These are phyloP conservation scores for Cherax quadricarinatus DNA, from an alignment of 1,140 invertebrate genomes.

Conservation along the genomic window DNA sequence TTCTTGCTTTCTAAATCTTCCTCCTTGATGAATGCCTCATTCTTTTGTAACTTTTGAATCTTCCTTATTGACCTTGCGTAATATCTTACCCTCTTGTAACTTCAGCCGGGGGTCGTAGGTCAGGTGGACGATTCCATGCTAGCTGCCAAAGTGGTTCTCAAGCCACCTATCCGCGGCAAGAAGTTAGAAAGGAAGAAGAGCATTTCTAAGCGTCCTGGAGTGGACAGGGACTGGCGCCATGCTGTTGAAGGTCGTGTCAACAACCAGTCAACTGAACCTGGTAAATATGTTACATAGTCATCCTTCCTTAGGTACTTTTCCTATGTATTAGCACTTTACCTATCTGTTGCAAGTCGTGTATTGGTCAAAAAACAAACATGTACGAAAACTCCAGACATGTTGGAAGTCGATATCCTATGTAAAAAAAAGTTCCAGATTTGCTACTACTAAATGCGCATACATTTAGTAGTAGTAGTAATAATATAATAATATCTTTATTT, in stretches of 20 bases:
- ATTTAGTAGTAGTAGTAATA: too few species aligned
- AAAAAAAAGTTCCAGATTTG: too few species aligned
- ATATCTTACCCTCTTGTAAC: neutral
- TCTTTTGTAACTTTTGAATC: too few species aligned
- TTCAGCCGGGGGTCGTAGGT: neutral
- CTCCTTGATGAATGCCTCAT: too few species aligned
- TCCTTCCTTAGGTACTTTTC: too few species aligned
- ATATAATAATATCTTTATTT: too few species aligned
- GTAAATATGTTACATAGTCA: neutral
- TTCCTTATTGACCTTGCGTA: neutral
- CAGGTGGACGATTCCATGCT: neutral
- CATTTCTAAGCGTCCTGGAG: conserved; percentile 43
- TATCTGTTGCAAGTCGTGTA: neutral
- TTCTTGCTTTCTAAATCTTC: too few species aligned
- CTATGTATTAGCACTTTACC: too few species aligned
- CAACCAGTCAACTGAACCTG: neutral
- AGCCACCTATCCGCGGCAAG: neutral
- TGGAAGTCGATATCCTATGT: too few species aligned
- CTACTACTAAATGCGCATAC: too few species aligned
- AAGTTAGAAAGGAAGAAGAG: conserved; percentile 39
- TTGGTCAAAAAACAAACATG: neutral
- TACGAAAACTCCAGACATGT: too few species aligned
- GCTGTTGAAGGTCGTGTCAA: conserved; percentile 18
- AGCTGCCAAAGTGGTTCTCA: neutral
- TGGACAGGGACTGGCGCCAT: conserved; percentile 61